Evolutionary conservation across 1,140 invertebrate genomes (phyloP), one percentile per base, ranked within the genome.

Genomic region (Caerostris extrusa): DNA sequence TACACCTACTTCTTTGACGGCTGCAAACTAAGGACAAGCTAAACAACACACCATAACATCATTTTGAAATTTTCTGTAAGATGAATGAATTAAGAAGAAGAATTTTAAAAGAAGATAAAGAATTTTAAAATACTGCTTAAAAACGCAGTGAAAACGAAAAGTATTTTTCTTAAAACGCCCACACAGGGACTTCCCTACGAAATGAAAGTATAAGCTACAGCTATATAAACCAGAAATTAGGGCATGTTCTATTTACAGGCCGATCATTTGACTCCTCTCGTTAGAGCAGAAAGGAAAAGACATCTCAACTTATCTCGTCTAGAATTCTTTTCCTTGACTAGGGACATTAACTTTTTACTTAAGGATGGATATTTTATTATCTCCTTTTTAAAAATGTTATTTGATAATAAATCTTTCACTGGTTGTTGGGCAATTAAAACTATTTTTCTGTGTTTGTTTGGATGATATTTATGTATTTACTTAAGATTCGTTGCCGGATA

Each of bases 201-300:
- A 17, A 5, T 50, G 34, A 17, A 77, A 50, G 19, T 7, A 10
- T 17, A 8, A 64, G n/a, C 83, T 90, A 71, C n/a, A 57, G 67
- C 88, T 77, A 19, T 77, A 71, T 61, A 57, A 77, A 71, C 61
- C 10, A 56, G 67, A 90, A 91, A 91, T 83, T 91, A 91, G 90
- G 90, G 12, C 90, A 91, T 50, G 71, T 61, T 55, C 90, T 91
- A 91, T 91, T 91, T 91, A 91, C 71, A 82, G 90, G 57, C 61
- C 50, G 64, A 90, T 90, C 88, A 77, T 90, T 90, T 77, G 34
- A 90, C 88, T 90, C 69, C 69, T 71, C 10, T 34, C 71, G 71
- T 77, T 53, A 8, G 10, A 12, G n/a, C n/a, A n/a, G 82, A 58
- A 83, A 83, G 82, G 82, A 83, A 83, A 83, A 58, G 55, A 83